Evolutionary conservation across 2,888 invertebrate genomes (phyloP), one percentile per base, ranked within the genome.

Genomic region (Amphipoea oculea): DNA sequence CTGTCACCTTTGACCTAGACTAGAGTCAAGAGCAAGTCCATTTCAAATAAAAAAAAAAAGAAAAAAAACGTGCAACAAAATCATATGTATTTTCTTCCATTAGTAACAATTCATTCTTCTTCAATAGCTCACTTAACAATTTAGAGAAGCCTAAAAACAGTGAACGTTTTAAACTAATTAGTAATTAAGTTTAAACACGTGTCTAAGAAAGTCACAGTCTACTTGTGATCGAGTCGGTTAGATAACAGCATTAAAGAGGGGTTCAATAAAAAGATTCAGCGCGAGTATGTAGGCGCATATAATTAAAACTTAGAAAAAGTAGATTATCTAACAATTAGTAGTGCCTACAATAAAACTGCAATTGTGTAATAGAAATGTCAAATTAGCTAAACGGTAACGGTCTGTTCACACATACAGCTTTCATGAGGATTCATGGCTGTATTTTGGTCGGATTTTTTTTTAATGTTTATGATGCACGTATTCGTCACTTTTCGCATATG

Each of bases 141-240:
- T 76, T n/a, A 66, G 45, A 40, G 14, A 60, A 48, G 57, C 14
- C 45, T 54, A 51, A 68, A 85, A 45, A 81, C 66, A 40, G 71
- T 63, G 45, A 83, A 69, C 29, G 17, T 42, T 76, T 76, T 48
- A 65, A 78, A 74, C 36, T 48, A 76, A 84, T 76, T 76, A 68
- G 6, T 67, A 67, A 57, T 81, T 69, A 57, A 51, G 17, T 23
- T 87, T 74, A 79, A 45, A 75, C 69, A 85, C 72, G 54, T 81
- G 86, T 67, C 57, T 57, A 17, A 42, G 65, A 81, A 74, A 73
- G 79, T 82, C 74, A 87, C 76, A 87, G 73, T 89, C 87, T 87
- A 85, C 36, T 85, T 87, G 29, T 48, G 57, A 72, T 82, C 40
- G 36, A 71, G 78, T 40, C 2, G 42, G 70, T 87, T 85, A 85